Evolutionary conservation across 2,113 vertebrate genomes (phyloP).

Genomic region (Egretta garzetta): DNA sequence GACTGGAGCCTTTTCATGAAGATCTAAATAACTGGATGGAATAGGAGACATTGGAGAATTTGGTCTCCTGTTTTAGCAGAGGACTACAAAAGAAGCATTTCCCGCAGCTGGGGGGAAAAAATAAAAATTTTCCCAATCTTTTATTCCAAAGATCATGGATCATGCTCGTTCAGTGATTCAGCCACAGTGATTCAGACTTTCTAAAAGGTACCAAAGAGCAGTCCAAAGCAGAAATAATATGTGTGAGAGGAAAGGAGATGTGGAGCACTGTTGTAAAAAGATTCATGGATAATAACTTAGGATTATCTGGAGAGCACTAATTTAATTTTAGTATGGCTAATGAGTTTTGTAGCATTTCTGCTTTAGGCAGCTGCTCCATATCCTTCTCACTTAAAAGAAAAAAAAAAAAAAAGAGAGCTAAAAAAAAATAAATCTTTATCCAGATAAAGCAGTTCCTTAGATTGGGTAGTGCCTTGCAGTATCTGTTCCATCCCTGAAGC

Average conservation of each 20-base stretch:
- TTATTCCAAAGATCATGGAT: background rate
- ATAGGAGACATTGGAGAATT: background rate
- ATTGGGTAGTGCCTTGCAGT: background rate
- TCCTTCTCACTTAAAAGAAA: background rate
- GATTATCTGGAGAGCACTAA: conserved; percentile 7
- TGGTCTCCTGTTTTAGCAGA: background rate
- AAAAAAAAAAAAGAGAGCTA: background rate
- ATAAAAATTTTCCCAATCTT: background rate
- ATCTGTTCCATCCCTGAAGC: background rate
- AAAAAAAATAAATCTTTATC: background rate
- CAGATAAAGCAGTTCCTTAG: background rate
- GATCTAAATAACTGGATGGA: background rate
- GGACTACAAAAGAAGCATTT: background rate
- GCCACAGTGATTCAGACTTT: background rate
- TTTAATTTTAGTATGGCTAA: conserved; percentile 33
- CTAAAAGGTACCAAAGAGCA: background rate
- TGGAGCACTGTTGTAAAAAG: background rate
- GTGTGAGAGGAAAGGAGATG: background rate
- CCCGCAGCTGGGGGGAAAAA: background rate
- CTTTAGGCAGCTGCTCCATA: conserved; percentile 7
- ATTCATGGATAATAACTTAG: background rate
- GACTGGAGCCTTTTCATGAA: background rate
- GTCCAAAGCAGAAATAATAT: background rate
- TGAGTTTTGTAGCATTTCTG: conserved; percentile 43
- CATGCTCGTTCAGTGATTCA: background rate